These are phyloP conservation scores for Gymnoscopelus microlampas DNA, from an alignment of 2,797 vertebrate genomes.

Conservation along the genomic window DNA sequence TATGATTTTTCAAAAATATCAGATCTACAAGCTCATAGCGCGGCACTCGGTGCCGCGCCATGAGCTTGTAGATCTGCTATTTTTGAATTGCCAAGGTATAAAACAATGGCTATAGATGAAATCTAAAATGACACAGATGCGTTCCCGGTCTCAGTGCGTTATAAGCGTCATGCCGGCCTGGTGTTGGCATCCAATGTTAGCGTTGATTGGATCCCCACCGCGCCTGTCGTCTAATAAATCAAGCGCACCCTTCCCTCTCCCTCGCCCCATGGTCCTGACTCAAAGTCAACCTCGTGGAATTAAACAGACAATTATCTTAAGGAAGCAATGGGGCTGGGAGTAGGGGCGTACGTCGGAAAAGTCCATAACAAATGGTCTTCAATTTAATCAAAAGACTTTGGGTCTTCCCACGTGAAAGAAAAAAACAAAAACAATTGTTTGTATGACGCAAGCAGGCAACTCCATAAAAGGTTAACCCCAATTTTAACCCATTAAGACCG, in stretches of 20 bases:
- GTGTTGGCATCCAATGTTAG: conserved; percentile 63
- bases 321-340: neutral
- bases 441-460: conserved; percentile 18
- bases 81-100: too few relatives aligned
- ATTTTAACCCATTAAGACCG: too few relatives aligned
- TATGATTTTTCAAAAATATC: too few relatives aligned
- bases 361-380: too few relatives aligned
- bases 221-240: conserved; percentile 72
- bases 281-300: conserved; percentile 20
- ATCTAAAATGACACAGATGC: too few relatives aligned
- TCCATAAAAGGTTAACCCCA: conserved; percentile 67
- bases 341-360: too few relatives aligned
- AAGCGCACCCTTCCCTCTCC: conserved; percentile 34
- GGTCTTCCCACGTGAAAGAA: conserved; percentile 4
- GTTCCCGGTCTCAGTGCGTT: too few relatives aligned
- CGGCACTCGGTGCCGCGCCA: too few relatives aligned
- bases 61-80: too few relatives aligned
- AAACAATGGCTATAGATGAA: too few relatives aligned
- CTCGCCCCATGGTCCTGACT: conserved; percentile 2
- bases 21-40: too few relatives aligned
- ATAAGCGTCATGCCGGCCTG: conserved; percentile 44
- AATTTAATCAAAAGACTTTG: too few relatives aligned
- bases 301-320: conserved; percentile 45
- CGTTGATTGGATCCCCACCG: conserved; percentile 73
- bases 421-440: neutral